Evolutionary conservation across 2,113 vertebrate species (phyloP), one percentile per base, ranked within the genome.

Genomic region (Acrocephalus kingi): DNA sequence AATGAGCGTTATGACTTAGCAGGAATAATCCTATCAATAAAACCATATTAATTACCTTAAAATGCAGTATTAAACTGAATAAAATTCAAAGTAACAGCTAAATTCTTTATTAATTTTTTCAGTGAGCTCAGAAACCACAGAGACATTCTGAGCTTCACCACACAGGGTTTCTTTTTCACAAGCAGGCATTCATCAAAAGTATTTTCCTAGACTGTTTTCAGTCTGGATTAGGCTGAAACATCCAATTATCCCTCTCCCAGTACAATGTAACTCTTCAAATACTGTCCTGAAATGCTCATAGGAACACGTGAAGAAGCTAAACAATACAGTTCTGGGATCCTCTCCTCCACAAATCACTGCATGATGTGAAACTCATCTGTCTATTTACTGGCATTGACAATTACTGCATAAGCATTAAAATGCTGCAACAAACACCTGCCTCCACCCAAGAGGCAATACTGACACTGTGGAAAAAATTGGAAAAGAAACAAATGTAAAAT

Each of bases 111-210:
- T 89, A 15, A 37, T 87, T 79, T 89, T 89, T 56, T 41, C 58
- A 91, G 19, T 66, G 46, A 91, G 78, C 84, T 87, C 84, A 93
- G 63, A 92, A 94, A 90, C 86, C 58, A 39, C 68, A 93, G 35
- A 46, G 78, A 78, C 73, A 78, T 72, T 48, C 68, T 71, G 48
- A 83, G 62, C 63, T 72, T 55, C 41, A 58, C 12, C 31, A 41
- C 8, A 33, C 37, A 64, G 20, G 66, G 27, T 5, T 21, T 84
- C 37, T 84, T 61, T 72, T 90, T 17, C 84, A 91, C 54, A 80
- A 74, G 24, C 0, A 80, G 46, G 8, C 10, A 61, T 18, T 83
- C 59, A 71, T 31, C 43, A 62, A 11, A 81, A 74, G 23, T 11
- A 25, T 51, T 69, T 20, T 55, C 61, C 73, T 64, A 18, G 41